These are phyloP conservation scores for Ophiodon elongatus DNA, from an alignment of 2,113 vertebrate species.

Conservation along the genomic window DNA sequence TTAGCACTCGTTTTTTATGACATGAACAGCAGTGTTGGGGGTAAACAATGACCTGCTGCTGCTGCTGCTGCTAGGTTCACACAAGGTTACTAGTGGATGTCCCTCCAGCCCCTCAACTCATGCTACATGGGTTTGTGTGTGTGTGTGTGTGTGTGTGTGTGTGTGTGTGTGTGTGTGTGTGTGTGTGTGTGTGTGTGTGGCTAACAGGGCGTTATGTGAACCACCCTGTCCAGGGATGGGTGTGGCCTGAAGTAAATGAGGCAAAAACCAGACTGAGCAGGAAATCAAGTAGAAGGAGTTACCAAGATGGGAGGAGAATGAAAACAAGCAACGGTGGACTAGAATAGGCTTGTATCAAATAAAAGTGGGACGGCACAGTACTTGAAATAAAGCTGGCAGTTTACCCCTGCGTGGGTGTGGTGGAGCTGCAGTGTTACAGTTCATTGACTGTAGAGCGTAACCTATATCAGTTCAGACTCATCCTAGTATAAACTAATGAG, in stretches of 20 bases:
- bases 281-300: constrained; percentile 56
- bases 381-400: constrained; percentile 16
- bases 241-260: constrained; percentile 71
- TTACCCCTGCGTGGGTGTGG: constrained; percentile 31
- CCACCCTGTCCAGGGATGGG: constrained; percentile 63
- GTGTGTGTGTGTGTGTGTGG: constrained; percentile 10
- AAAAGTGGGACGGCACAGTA: constrained; percentile 20
- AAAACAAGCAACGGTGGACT: constrained; percentile 55
- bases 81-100: constrained; percentile 45
- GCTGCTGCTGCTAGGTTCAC: constrained; percentile 50
- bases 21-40: constrained; percentile 5
- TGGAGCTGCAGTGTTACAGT: constrained; percentile 25
- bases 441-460: constrained; percentile 37
- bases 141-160: constrained; percentile 15
- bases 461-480: constrained; percentile 25
- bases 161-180: constrained; percentile 4
- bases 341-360: constrained; percentile 50
- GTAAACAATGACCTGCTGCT: constrained; percentile 46
- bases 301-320: constrained; percentile 43
- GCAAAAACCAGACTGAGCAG: constrained; percentile 64
- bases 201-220: constrained; percentile 64
- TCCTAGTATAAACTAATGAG: constrained; percentile 48
- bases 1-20: constrained; percentile 40
- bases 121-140: neutral
- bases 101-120: constrained; percentile 33